Percentiles rank a stretch among this genome's conserved stretches.
Evolutionary conservation across 2,113 vertebrate genomes (phyloP).

Genomic region (Oxyruncus cristatus): DNA sequence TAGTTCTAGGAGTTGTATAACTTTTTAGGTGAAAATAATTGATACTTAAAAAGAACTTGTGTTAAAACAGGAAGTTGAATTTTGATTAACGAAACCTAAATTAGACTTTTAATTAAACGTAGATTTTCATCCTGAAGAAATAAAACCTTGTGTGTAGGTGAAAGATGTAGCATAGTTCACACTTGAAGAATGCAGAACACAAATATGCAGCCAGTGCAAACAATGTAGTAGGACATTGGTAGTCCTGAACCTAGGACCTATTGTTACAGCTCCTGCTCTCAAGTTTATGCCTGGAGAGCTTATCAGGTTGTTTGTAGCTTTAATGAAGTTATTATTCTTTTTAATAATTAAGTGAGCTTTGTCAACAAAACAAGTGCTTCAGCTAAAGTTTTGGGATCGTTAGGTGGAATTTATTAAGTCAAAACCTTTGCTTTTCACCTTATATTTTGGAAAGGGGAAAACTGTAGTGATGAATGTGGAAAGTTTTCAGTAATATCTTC

Average conservation of each 20-base stretch:
- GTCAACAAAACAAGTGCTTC: neutral
- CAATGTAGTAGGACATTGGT: too few species aligned
- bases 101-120: neutral
- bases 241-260: neutral
- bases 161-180: neutral
- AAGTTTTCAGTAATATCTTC: neutral
- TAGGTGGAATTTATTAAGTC: neutral
- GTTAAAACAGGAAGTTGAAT: neutral
- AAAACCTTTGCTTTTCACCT: neutral
- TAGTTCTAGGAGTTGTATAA: neutral
- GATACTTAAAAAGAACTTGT: neutral
- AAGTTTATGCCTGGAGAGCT: neutral
- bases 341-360: accelerated
- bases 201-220: neutral
- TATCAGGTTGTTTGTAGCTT: neutral
- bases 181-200: neutral
- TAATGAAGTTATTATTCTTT: neutral
- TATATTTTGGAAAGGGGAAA: neutral
- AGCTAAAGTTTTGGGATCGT: neutral
- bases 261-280: neutral
- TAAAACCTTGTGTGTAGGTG: accelerated
- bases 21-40: neutral
- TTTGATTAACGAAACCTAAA: neutral
- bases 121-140: neutral
- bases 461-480: neutral